These are phyloP conservation scores for Chironomus riparius DNA, from an alignment of 2,888 invertebrate species.

Conservation along the genomic window DNA sequence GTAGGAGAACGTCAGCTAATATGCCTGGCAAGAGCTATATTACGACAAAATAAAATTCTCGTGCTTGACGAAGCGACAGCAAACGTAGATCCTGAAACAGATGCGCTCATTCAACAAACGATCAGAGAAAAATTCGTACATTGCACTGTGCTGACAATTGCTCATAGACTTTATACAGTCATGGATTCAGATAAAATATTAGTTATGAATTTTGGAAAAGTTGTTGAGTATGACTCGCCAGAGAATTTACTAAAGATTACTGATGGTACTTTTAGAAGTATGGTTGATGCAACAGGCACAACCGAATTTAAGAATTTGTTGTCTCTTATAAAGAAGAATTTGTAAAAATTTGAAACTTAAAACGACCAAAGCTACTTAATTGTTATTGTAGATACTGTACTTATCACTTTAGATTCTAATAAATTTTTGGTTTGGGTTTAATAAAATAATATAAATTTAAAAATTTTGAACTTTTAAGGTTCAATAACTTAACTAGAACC, in stretches of 20 bases:
- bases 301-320: conserved; percentile 30
- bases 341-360: neutral
- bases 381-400: too few relatives aligned
- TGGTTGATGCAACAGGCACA: conserved; percentile 54
- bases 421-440: too few relatives aligned
- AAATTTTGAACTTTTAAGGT: too few relatives aligned
- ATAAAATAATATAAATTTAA: too few relatives aligned
- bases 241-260: conserved; percentile 49
- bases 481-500: too few relatives aligned
- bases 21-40: conserved; percentile 73
- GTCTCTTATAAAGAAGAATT: conserved; percentile 28
- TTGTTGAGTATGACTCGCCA: conserved; percentile 59
- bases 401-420: too few relatives aligned
- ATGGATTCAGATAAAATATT: conserved; percentile 79
- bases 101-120: conserved; percentile 67
- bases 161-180: conserved; percentile 79
- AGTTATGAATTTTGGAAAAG: conserved; percentile 68
- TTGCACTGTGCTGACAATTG: conserved; percentile 78
- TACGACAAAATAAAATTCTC: conserved; percentile 66
- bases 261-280: conserved; percentile 50
- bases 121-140: conserved; percentile 62
- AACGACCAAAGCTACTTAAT: too few relatives aligned
- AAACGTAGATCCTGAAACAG: conserved; percentile 58
- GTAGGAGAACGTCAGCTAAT: conserved; percentile 61
- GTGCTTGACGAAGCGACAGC: conserved; percentile 61